These are phyloP conservation scores for Cladorhizidae sp. DNA, from an alignment of 37 sponge, comb jelly and placozoan species.

Conservation along the genomic window DNA sequence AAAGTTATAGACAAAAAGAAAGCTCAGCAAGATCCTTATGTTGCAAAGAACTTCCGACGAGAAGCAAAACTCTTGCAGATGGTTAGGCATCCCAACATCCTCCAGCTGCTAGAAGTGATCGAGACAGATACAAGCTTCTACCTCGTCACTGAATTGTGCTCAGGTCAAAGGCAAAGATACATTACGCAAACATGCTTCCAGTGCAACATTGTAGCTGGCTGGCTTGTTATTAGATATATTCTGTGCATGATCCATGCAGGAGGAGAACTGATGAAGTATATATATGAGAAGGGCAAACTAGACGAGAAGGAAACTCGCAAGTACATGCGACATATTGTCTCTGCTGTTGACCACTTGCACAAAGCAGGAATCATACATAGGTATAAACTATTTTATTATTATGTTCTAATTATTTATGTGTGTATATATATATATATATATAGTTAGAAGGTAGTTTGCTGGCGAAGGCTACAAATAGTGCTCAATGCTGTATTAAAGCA, in stretches of 20 bases:
- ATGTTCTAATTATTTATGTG: background rate
- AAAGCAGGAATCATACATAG: constrained; percentile 88
- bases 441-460: background rate
- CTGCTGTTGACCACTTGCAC: constrained; percentile 97
- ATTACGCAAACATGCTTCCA: background rate
- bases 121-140: constrained; percentile 98
- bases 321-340: constrained; percentile 92
- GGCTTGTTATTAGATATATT: background rate
- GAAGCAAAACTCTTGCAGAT: constrained; percentile 90
- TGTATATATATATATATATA: background rate
- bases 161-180: constrained; percentile 15
- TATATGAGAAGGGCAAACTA: constrained; percentile 73
- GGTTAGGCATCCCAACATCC: constrained; percentile 87
- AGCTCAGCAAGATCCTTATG: constrained; percentile 81
- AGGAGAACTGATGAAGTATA: constrained; percentile 95
- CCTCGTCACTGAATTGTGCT: constrained; percentile 88
- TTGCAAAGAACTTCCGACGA: constrained; percentile 83
- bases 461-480: background rate
- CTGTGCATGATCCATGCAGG: constrained; percentile 23
- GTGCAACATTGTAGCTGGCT: background rate
- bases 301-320: constrained; percentile 83
- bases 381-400: constrained; percentile 27
- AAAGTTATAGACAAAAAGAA: constrained; percentile 96
- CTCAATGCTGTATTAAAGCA: too few species aligned
- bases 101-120: constrained; percentile 89